These are phyloP conservation scores for Steatocranus sp. DNA, from an alignment of 2,797 vertebrate genomes.

Conservation along the genomic window DNA sequence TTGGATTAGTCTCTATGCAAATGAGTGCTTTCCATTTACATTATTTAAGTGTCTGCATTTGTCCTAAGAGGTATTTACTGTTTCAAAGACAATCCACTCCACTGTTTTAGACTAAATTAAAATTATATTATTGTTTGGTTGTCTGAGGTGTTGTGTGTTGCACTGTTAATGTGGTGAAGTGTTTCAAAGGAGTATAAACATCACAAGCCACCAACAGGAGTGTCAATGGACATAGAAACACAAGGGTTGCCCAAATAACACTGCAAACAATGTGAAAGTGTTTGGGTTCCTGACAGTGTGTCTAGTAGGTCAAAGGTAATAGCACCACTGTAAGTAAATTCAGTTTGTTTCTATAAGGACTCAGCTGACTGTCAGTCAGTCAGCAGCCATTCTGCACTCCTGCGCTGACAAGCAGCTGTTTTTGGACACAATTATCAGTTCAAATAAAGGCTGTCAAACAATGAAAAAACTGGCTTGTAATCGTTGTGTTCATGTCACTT, in stretches of 20 bases:
- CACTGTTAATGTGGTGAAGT: background rate
- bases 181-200: background rate
- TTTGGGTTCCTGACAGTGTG: background rate
- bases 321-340: background rate
- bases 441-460: background rate
- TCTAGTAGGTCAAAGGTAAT: background rate
- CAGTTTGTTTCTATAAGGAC: background rate
- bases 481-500: background rate
- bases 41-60: background rate
- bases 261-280: background rate
- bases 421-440: background rate
- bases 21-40: conserved; percentile 11
- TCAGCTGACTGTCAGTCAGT: background rate
- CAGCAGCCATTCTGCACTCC: background rate
- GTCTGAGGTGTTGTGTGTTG: background rate
- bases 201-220: background rate
- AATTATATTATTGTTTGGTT: background rate
- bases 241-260: background rate
- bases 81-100: background rate
- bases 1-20: conserved; percentile 17
- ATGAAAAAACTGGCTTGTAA: background rate
- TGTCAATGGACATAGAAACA: background rate
- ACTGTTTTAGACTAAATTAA: background rate
- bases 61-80: background rate
- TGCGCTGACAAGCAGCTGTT: background rate